phyloP scores from a whole-genome alignment of 1,140 invertebrate species.

The Pogonomyrmex californicus region DNA sequence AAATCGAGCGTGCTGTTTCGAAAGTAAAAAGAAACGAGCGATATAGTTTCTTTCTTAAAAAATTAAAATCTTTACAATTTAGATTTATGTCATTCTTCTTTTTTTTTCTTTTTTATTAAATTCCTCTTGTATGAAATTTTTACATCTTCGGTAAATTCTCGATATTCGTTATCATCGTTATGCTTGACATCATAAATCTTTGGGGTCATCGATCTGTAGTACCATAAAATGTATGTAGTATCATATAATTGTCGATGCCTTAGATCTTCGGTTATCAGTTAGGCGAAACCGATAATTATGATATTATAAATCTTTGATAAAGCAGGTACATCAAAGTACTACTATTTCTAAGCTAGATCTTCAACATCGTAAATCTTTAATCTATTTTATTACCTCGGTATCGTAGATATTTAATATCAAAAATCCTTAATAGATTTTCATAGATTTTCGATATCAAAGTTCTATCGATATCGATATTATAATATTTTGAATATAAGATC shows the following conservation, averaged over 20 bases:
- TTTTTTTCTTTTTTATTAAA: background rate
- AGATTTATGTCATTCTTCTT: background rate
- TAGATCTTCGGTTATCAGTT: background rate
- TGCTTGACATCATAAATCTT: slow-evolving; percentile 21
- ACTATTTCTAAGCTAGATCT: background rate
- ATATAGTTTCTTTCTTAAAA: too few relatives aligned
- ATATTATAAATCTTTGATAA: slow-evolving; percentile 24
- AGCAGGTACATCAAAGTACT: slow-evolving; percentile 16
- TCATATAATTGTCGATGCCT: background rate
- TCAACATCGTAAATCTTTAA: background rate
- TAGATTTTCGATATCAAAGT: background rate
- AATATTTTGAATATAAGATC: background rate
- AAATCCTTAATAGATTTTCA: background rate
- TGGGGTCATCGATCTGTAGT: slow-evolving; percentile 1
- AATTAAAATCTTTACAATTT: too few relatives aligned
- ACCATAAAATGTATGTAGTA: background rate
- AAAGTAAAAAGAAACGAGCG: too few relatives aligned
- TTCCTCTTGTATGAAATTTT: background rate
- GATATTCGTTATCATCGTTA: background rate
- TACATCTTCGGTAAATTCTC: background rate
- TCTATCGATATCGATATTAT: background rate
- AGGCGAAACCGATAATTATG: slow-evolving; percentile 2
- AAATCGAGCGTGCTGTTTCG: too few relatives aligned
- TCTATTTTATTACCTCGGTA: background rate
- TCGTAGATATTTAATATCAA: background rate